Evolutionary conservation across 2,888 invertebrate genomes (phyloP).

Genomic region (Steinernema scapterisci): DNA sequence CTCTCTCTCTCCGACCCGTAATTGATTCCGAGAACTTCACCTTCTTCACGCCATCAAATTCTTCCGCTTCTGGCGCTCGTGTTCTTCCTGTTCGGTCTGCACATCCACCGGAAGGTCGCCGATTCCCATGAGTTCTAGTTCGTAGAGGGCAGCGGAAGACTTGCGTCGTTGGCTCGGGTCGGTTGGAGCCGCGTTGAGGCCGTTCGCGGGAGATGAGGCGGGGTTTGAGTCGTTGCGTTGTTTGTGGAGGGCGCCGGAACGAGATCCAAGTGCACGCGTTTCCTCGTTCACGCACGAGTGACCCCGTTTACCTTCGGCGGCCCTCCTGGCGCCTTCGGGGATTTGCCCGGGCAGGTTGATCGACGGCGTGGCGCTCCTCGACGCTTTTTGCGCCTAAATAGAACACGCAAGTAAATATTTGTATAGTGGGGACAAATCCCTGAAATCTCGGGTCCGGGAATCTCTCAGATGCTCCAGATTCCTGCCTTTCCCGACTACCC

Average conservation of each 20-base stretch:
- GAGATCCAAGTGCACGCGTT: slow-evolving; percentile 10
- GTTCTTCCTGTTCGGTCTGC: slow-evolving; percentile 9
- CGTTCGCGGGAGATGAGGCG: neutral
- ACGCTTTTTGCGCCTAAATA: neutral
- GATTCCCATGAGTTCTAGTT: neutral
- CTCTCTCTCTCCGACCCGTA: neutral
- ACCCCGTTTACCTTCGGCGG: neutral
- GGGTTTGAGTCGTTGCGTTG: slow-evolving; percentile 2
- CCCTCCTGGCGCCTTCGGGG: neutral
- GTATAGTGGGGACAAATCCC: too few species aligned
- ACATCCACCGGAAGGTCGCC: slow-evolving; percentile 12
- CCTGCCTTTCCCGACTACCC: too few species aligned
- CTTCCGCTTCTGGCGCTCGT: slow-evolving; percentile 24
- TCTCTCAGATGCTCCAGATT: too few species aligned
- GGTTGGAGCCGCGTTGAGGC: neutral
- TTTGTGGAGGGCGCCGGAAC: neutral
- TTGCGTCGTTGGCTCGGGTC: neutral
- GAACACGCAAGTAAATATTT: neutral
- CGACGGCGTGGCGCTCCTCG: neutral
- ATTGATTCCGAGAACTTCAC: neutral
- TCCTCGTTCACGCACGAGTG: slow-evolving; percentile 19
- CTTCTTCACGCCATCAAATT: slow-evolving; percentile 5
- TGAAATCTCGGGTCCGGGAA: too few species aligned
- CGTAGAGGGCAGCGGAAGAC: slow-evolving; percentile 25
- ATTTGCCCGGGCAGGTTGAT: slow-evolving; percentile 10